Evolutionary conservation across 2,113 vertebrate species (phyloP).

Genomic region (Amphilophus citrinellus): DNA sequence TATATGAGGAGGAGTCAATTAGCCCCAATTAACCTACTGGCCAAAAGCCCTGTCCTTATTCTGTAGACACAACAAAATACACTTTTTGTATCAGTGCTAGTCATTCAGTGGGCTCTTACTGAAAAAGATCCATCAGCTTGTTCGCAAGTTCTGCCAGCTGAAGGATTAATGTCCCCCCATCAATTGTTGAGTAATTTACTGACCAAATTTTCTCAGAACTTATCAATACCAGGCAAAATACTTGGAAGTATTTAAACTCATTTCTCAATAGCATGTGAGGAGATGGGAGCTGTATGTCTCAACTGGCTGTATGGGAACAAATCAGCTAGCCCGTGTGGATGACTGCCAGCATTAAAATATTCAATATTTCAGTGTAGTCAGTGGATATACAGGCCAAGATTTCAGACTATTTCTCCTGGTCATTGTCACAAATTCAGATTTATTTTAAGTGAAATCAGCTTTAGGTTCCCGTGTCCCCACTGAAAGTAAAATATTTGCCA

Average conservation of each 20-base stretch:
- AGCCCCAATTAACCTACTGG: slow-evolving; percentile 47
- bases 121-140: slow-evolving; percentile 51
- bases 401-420: rapidly evolving
- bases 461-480: not conserved
- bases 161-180: slow-evolving; percentile 39
- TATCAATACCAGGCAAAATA: slow-evolving; percentile 13
- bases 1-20: slow-evolving; percentile 31
- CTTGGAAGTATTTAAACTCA: not conserved
- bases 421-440: not conserved
- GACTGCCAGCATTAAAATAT: not conserved
- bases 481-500: not conserved
- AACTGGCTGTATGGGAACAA: not conserved
- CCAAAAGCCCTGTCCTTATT: not conserved
- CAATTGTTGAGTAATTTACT: slow-evolving; percentile 24
- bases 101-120: not conserved
- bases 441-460: not conserved
- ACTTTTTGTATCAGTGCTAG: not conserved
- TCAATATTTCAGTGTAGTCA: not conserved
- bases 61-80: slow-evolving; percentile 1
- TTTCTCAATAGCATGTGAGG: not conserved
- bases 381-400: not conserved
- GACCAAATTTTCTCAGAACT: slow-evolving; percentile 19
- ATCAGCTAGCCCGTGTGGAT: not conserved
- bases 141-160: slow-evolving; percentile 57
- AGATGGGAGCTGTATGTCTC: not conserved